These are phyloP conservation scores for Caenorhabditis uteleia DNA, from an alignment of 2,888 invertebrate species.

Conservation along the genomic window DNA sequence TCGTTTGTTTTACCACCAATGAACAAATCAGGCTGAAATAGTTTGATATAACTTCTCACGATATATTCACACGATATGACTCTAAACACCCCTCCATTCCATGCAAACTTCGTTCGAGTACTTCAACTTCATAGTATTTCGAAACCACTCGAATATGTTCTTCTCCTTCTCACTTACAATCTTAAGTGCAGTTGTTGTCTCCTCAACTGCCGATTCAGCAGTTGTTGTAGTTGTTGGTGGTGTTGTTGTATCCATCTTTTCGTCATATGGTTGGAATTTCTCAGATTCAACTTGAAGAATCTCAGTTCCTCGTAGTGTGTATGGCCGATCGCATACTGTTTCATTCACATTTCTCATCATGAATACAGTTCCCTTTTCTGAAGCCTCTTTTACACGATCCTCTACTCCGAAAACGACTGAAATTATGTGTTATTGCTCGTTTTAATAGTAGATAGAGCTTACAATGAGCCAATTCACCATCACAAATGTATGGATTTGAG, in stretches of 20 bases:
- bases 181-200: slow-evolving; percentile 44
- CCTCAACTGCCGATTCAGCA: slow-evolving; percentile 28
- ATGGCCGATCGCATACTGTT: slow-evolving; percentile 69
- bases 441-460: slow-evolving; percentile 9
- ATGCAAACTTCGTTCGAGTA: no score
- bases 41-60: background rate
- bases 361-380: slow-evolving; percentile 49
- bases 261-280: slow-evolving; percentile 53
- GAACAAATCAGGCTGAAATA: slow-evolving; percentile 50
- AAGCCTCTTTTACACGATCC: slow-evolving; percentile 48
- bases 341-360: slow-evolving; percentile 53
- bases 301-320: slow-evolving; percentile 26
- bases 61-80: no score
- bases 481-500: slow-evolving; percentile 70
- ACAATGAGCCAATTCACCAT: slow-evolving; percentile 46
- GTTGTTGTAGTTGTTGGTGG: slow-evolving; percentile 44
- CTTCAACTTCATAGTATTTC: no score
- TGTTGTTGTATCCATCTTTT: slow-evolving; percentile 57
- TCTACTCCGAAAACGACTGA: slow-evolving; percentile 56
- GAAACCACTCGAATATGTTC: no score
- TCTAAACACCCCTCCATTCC: no score
- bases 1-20: slow-evolving; percentile 51
- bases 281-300: slow-evolving; percentile 36
- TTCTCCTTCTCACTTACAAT: no score
- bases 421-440: slow-evolving; percentile 9